A percentile compares a stretch with the other conserved stretches of the same genome.
These are phyloP conservation scores for Cynopterus sphinx DNA, from an alignment of 2,797 vertebrate species.

Conservation along the genomic window DNA sequence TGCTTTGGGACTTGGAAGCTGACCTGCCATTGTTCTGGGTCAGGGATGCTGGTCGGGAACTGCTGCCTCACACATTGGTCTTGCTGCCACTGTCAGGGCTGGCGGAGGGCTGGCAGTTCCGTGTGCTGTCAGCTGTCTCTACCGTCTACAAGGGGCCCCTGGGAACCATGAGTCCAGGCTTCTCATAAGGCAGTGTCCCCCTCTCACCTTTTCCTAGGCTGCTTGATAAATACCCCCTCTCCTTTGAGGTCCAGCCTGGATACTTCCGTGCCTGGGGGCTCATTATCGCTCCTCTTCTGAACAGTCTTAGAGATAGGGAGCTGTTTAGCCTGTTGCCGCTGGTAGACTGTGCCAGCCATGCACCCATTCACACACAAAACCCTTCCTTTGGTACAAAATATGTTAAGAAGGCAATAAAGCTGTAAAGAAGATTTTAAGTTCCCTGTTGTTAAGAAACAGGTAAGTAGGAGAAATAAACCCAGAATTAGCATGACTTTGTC, in stretches of 20 bases:
- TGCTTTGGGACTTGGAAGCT: not conserved
- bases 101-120: not conserved
- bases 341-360: not conserved
- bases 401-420: not conserved
- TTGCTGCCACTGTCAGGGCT: not conserved
- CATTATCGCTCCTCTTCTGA: not conserved
- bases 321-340: not conserved
- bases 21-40: not conserved
- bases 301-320: not conserved
- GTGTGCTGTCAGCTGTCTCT: not conserved
- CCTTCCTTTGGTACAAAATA: not conserved
- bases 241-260: not conserved
- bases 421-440: not conserved
- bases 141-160: fast-evolving
- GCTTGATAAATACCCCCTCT: not conserved
- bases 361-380: too few species aligned
- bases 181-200: not conserved
- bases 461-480: not conserved
- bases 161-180: fast-evolving
- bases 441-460: not conserved
- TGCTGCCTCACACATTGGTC: not conserved
- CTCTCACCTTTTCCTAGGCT: not conserved
- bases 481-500: not conserved
- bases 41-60: not conserved
- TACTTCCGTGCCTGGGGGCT: not conserved